Percentiles rank a stretch among this genome's conserved stretches.
These are phyloP conservation scores for Toxostoma redivivum DNA, from an alignment of 2,113 vertebrate species.

Conservation along the genomic window DNA sequence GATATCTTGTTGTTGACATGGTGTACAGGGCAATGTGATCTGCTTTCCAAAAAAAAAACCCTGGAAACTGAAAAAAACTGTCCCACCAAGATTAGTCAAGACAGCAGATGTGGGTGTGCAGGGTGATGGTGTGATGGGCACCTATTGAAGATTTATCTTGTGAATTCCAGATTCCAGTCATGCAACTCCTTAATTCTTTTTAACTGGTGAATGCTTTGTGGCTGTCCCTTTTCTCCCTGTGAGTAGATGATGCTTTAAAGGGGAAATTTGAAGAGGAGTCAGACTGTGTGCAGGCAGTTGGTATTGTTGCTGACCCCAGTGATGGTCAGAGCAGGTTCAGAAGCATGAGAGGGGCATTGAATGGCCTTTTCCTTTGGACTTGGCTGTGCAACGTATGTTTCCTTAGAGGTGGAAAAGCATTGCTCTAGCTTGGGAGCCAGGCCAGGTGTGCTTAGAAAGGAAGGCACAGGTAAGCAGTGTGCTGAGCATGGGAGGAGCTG, in stretches of 20 bases:
- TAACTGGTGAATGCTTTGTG: not conserved
- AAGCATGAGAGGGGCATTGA: not conserved
- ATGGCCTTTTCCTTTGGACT: not conserved
- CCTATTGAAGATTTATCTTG: not conserved
- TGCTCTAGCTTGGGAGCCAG: not conserved
- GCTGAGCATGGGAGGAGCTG: not conserved
- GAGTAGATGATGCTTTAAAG: not conserved
- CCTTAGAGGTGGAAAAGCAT: not conserved
- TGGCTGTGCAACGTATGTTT: not conserved
- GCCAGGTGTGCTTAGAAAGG: not conserved
- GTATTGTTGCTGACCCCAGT: not conserved
- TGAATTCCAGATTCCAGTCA: not conserved
- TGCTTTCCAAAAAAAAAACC: not conserved
- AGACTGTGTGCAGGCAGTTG: not conserved
- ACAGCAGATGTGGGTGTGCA: not conserved
- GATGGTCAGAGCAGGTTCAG: not conserved
- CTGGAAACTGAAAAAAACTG: no score
- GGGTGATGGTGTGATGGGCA: not conserved
- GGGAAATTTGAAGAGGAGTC: not conserved
- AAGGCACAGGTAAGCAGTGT: not conserved
- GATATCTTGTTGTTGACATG: not conserved
- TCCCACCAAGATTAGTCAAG: not conserved
- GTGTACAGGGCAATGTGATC: not conserved
- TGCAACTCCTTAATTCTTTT: rapidly evolving
- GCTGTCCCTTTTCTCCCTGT: not conserved